Base-by-base conservation (phyloP, 2,797 vertebrate genomes). In the Melanotaenia pygmaea region DNA sequence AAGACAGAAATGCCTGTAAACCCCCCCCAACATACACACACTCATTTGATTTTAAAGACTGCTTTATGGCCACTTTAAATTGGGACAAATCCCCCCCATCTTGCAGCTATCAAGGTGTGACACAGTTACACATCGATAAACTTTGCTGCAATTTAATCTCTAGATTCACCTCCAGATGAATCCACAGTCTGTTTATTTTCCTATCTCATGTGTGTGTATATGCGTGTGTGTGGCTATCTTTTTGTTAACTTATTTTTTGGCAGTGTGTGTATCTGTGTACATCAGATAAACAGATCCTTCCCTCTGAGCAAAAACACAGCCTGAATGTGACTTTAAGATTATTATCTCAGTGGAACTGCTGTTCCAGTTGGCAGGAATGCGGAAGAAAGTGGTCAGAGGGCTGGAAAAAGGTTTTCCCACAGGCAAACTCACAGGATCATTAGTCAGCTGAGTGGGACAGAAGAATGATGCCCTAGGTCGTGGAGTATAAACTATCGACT, bases 241-340 rank as follows among this genome's bases (percentile, higher is more conserved):
- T 64, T 61, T 24, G 50, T 63, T 54, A 60, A 61, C 34, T 67
- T n/a, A 4, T n/a, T 47, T 70, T 37, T 65, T 13, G 51, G 64
- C 59, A 38, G 51, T 65, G 57, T 79, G 63, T 69, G 67, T 86
- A 5, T 83, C 13, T 14, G 66, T 81, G 57, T 83, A 70, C 51
- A 67, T 85, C 64, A 82, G 76, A 79, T 84, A 87, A 88, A 87
- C 84, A 86, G n/a, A 73, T 81, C 83, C 81, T 67, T 88, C 84
- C 87, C 79, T 81, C 67, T 60, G 72, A 80, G 77, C 67, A 32
- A 43, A 69, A 78, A 68, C 66, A 64, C 12, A 59, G 68, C 67
- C 70, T 3, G 5, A 65, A 71, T 84, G 76, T 85, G 77, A 76
- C 82, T 87, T 69, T 43, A 76, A 86, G 86, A 88, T 91, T 38